Percentiles rank a stretch among this genome's conserved stretches.
phyloP scores from a whole-genome alignment of 2,888 invertebrate genomes.

The Lepidochrysops patricia region DNA sequence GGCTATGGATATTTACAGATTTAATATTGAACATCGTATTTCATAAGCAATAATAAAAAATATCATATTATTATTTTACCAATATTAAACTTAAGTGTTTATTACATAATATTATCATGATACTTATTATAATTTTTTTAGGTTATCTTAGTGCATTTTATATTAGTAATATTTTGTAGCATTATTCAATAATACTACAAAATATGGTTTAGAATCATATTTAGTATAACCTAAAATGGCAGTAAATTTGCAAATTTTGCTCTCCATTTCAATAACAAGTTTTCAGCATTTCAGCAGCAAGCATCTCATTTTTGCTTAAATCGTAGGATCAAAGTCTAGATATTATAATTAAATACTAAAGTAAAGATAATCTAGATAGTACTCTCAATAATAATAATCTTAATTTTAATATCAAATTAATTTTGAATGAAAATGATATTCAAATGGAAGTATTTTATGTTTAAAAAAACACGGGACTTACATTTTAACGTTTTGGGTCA shows the following conservation, averaged over 20 bases:
- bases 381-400: not conserved
- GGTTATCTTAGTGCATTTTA: no score
- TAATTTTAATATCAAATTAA: not conserved
- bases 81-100: no score
- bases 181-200: no score
- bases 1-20: not conserved
- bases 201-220: no score
- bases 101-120: no score
- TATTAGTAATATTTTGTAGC: no score
- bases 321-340: no score
- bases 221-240: no score
- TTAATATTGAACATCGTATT: not conserved
- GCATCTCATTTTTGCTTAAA: not conserved
- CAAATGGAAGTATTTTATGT: not conserved
- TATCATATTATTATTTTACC: not conserved
- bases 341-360: not conserved
- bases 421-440: not conserved
- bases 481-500: not conserved
- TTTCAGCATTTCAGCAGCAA: no score
- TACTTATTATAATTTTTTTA: no score
- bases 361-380: not conserved
- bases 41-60: not conserved
- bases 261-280: no score
- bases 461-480: not conserved
- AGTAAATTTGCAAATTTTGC: no score